Evolutionary conservation across 2,113 vertebrate genomes (phyloP).

Genomic region (Scomber colias): DNA sequence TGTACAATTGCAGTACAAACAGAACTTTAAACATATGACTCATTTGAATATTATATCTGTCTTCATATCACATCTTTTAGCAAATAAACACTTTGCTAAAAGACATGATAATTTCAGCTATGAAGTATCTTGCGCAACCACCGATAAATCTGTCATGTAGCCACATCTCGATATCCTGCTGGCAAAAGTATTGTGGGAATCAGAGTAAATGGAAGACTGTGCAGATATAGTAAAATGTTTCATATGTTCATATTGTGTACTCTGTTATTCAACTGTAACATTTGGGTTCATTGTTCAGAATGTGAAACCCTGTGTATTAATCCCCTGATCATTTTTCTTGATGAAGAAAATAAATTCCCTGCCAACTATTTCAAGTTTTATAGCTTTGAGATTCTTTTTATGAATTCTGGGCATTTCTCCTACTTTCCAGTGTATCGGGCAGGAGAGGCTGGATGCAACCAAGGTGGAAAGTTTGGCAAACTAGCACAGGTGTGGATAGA

Average conservation of each 20-base stretch:
- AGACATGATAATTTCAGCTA: constrained; percentile 13
- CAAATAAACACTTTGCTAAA: constrained; percentile 27
- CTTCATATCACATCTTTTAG: constrained; percentile 10
- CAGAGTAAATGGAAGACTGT: background rate
- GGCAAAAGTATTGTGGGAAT: background rate
- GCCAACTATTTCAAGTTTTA: constrained; percentile 55
- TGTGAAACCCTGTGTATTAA: constrained; percentile 24
- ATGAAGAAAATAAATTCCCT: constrained; percentile 27
- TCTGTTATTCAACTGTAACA: constrained; percentile 33
- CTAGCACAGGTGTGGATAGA: constrained; percentile 40
- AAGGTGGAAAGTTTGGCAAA: constrained; percentile 57
- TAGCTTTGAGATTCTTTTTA: constrained; percentile 37
- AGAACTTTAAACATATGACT: constrained; percentile 23
- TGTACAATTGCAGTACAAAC: background rate
- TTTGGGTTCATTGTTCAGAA: constrained; percentile 23
- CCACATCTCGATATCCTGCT: constrained; percentile 13
- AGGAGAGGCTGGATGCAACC: constrained; percentile 9
- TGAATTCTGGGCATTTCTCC: constrained; percentile 46
- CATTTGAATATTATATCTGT: constrained; percentile 23
- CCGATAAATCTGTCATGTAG: constrained; percentile 10
- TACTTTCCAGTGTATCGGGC: constrained; percentile 47
- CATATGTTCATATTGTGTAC: constrained; percentile 17
- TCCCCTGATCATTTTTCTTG: constrained; percentile 42
- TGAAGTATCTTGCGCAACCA: background rate
- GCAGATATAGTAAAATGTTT: constrained; percentile 24